Conservation (phyloP, 2,113 vertebrate genomes). For the Cyprinus carpio region DNA sequence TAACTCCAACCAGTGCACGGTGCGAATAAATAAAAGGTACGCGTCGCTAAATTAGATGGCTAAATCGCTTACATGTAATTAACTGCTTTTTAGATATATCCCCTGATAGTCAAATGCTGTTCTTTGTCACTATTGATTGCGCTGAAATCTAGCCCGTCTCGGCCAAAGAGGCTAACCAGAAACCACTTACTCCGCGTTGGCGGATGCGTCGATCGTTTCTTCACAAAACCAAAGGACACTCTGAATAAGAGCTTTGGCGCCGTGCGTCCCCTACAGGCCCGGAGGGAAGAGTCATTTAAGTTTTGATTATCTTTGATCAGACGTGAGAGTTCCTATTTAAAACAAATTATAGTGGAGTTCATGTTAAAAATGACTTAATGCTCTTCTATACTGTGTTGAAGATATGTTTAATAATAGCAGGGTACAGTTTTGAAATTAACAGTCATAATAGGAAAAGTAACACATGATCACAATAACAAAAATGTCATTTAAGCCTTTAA, state of each 20-base stretch:
- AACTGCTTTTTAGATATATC: background rate
- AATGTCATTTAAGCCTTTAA: background rate
- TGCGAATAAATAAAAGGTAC: background rate
- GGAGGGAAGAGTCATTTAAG: background rate
- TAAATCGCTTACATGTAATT: background rate
- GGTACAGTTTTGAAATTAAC: background rate
- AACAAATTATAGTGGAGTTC: background rate
- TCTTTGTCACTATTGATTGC: background rate
- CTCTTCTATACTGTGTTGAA: background rate
- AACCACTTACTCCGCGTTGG: slow-evolving; percentile 33
- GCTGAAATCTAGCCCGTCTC: background rate
- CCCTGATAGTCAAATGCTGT: background rate
- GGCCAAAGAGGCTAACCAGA: slow-evolving; percentile 1
- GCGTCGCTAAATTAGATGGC: background rate
- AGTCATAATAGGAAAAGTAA: background rate
- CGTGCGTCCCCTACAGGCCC: background rate
- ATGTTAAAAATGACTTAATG: background rate
- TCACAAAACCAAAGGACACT: background rate
- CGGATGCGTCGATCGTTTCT: slow-evolving; percentile 26
- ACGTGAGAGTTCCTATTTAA: background rate
- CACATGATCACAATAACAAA: background rate
- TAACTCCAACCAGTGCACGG: background rate
- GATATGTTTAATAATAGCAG: background rate
- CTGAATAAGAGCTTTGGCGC: background rate
- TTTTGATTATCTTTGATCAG: background rate